Evolutionary conservation across 2,113 vertebrate genomes (phyloP).

Genomic region (crab-eating macaque (Macaca fascicularis)): T2T-MFA8v1.1 NC_088389.1:70343501-70344000

Average conservation of each 20-base stretch:
- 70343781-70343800: neutral
- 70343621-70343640: neutral
- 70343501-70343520: neutral
- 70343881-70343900: slow-evolving; percentile 10
- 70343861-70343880: neutral
- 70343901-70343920: neutral
- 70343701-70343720: neutral
- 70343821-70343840: too few relatives aligned
- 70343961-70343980: too few relatives aligned
- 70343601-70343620: neutral
- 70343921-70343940: neutral
- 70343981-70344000: too few relatives aligned
- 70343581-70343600: neutral
- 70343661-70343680: neutral
- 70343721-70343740: neutral
- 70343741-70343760: neutral
- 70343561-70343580: neutral
- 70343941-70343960: neutral
- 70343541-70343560: neutral
- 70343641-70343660: neutral
- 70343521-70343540: neutral
- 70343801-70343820: neutral
- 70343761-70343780: neutral
- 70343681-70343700: neutral
- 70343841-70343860: neutral